Base-by-base conservation (phyloP, 2,797 vertebrate genomes). In the Chelidonichthys spinosus region DNA sequence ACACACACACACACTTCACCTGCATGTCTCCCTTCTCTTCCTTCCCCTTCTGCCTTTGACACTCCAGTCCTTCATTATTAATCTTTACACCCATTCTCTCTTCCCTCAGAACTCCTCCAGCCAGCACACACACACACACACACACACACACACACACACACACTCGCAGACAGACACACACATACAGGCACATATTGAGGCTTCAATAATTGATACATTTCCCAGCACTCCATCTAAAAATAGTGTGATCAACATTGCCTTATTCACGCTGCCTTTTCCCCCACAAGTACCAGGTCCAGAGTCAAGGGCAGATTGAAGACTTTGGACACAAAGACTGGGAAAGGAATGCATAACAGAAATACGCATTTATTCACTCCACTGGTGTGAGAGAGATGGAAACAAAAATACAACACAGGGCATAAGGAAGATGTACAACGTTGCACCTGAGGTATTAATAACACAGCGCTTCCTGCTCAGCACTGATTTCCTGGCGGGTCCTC, bases 181-280 rank as follows among this genome's bases (percentile, higher is more conserved):
- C 56, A 32, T 47, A 33, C 58, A 18, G 15, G 18, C 43, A 53
- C 58, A 64, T n/a, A 53, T 54, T 3, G 50, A 32, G 32, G 18
- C 49, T 72, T 92, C 81, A 91, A 92, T 93, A 90, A 92, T 92
- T 91, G 77, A 94, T 89, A 90, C 46, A 81, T 83, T 88, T 85
- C 77, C 58, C 83, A 81, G 81, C 82, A 79, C 78, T 85, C 55
- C 8, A 44, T 78, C 83, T 88, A 89, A 93, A 91, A 89, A 92
- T 92, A 90, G 76, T 69, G 80, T 84, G 70, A 89, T 90, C 80
- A 90, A 76, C 81, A 68, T 61, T 44, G 65, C 63, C 36, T 73
- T 70, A 70, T 75, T 81, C 78, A 42, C 42, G 40, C 43, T 32
- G 50, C 37, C 39, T 75, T 79, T 63, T 65, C n/a, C 14, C 42